These are phyloP conservation scores for Lapara coniferarum DNA, from an alignment of 2,888 invertebrate genomes.

Conservation along the genomic window DNA sequence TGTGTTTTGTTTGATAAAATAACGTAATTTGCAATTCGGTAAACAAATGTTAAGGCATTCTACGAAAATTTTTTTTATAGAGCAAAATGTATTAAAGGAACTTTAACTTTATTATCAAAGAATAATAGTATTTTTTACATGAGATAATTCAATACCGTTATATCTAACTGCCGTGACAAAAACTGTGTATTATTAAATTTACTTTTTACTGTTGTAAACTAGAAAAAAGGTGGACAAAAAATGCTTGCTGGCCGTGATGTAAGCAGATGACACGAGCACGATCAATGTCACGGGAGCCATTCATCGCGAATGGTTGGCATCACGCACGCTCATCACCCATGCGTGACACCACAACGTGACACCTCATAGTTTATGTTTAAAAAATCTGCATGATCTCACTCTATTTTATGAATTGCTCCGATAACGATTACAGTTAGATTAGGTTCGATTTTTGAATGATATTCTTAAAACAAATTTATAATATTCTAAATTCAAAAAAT, in stretches of 20 bases:
- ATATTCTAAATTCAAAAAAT: no score
- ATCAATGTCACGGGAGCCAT: constrained; percentile 65
- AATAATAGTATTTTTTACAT: neutral
- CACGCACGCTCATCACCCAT: constrained; percentile 49
- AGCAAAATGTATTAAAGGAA: no score
- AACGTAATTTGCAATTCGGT: neutral
- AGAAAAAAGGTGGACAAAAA: constrained; percentile 4
- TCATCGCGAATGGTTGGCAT: constrained; percentile 47
- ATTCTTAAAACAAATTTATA: no score
- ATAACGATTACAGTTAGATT: no score
- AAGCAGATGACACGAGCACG: constrained; percentile 40
- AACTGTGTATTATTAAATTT: constrained; percentile 10
- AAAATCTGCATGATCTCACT: neutral
- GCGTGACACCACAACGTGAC: constrained; percentile 52
- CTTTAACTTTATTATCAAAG: neutral
- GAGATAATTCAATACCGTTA: neutral
- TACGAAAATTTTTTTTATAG: no score
- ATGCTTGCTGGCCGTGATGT: constrained; percentile 34
- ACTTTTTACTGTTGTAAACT: neutral
- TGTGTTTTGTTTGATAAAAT: constrained; percentile 30
- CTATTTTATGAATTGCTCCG: neutral
- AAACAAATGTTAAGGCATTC: neutral
- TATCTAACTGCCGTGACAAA: neutral
- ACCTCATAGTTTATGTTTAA: constrained; percentile 25
- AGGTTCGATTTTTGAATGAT: neutral